phyloP scores from a whole-genome alignment of 2,797 vertebrate species.

The Nyctalus aviator region DNA sequence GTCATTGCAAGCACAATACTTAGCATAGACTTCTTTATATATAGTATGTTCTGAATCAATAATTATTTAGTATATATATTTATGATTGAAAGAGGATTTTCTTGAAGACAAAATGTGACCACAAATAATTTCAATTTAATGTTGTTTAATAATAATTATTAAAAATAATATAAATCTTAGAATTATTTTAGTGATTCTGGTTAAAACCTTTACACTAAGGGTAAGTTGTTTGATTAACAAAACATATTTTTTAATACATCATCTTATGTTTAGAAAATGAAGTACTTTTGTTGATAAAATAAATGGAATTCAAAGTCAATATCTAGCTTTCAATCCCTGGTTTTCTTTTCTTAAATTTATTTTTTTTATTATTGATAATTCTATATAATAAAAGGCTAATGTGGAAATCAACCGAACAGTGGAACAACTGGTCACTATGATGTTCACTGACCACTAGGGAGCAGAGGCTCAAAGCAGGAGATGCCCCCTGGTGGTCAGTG shows the following conservation, averaged over 20 bases:
- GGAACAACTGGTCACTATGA: too few relatives aligned
- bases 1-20: not conserved
- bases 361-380: not conserved
- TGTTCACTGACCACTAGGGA: too few relatives aligned
- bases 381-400: too few relatives aligned
- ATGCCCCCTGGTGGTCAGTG: too few relatives aligned
- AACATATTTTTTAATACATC: not conserved
- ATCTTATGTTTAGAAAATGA: constrained; percentile 36
- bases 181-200: constrained; percentile 20
- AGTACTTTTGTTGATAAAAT: constrained; percentile 41
- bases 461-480: too few relatives aligned
- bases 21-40: not conserved
- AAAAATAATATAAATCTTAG: not conserved
- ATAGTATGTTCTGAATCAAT: not conserved
- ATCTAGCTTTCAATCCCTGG: not conserved
- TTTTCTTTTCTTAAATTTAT: not conserved
- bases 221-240: not conserved
- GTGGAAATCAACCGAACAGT: too few relatives aligned
- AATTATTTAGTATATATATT: not conserved
- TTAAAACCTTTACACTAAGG: not conserved
- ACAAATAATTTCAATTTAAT: constrained; percentile 33
- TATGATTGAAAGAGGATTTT: constrained; percentile 26
- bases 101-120: not conserved
- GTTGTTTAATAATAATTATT: not conserved
- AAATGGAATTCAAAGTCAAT: not conserved